These are phyloP conservation scores for Pasiphila rectangulata DNA, from an alignment of 2,888 invertebrate genomes.

Conservation along the genomic window DNA sequence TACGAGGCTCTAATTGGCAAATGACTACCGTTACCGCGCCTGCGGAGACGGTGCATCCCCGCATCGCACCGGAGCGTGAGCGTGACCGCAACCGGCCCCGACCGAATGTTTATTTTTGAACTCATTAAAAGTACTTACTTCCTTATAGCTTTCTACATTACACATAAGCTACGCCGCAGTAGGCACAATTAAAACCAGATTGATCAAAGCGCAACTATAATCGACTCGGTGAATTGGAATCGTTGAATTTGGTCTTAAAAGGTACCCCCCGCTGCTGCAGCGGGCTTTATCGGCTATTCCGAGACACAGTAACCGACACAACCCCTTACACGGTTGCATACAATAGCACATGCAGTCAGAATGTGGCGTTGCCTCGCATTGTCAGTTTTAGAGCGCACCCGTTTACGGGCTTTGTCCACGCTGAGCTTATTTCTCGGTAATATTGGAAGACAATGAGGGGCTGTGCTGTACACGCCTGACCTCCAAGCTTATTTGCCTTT, in stretches of 20 bases:
- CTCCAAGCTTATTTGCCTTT: conserved; percentile 61
- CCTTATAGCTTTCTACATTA: conserved; percentile 40
- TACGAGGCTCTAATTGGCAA: conserved; percentile 45
- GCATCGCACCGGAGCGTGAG: conserved; percentile 37
- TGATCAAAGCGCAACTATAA: conserved; percentile 18
- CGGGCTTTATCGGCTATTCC: conserved; percentile 25
- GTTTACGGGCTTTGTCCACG: conserved; percentile 48
- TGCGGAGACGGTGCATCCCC: conserved; percentile 34
- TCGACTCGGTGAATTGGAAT: conserved; percentile 9
- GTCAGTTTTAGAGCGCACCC: conserved; percentile 59
- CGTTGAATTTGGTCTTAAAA: conserved; percentile 15
- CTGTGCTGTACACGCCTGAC: conserved; percentile 63
- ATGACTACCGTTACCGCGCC: conserved; percentile 44
- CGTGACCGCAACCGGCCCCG: conserved; percentile 42
- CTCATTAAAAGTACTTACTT: conserved; percentile 38
- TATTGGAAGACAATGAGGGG: conserved; percentile 41
- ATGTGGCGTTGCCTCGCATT: conserved; percentile 43
- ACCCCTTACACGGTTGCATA: conserved; percentile 53
- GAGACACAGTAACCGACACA: conserved; percentile 24
- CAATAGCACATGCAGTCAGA: conserved; percentile 45
- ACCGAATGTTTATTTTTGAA: conserved; percentile 45
- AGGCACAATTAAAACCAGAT: background rate
- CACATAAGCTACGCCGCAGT: conserved; percentile 20
- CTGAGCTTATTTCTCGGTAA: conserved; percentile 40
- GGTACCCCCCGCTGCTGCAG: conserved; percentile 5